Base-by-base conservation (phyloP, 2,888 invertebrate species). In the Nudaria mundana region DNA sequence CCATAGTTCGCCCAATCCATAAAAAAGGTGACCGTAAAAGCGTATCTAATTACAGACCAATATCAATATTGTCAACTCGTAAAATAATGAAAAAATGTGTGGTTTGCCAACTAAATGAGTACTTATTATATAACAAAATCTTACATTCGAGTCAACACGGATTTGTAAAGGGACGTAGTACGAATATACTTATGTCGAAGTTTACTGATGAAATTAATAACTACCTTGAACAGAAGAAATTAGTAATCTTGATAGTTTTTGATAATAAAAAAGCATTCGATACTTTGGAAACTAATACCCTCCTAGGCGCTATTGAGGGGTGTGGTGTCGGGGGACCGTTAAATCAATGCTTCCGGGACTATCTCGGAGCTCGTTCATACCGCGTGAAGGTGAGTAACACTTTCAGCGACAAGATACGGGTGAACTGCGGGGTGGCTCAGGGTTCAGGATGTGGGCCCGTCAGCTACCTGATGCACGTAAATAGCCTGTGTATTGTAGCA, bases 391-490 rank as follows among this genome's bases (percentile, higher is more conserved):
- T 32, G 23, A 14, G 8, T 2, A 8, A 32, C 1, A 23, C 23
- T 1, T 8, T 7, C 22, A 32, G 32, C 23, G 30, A 30, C 30
- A 11, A 11, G 22, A 10, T 11, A 10, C 5, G 11, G 20, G 20
- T 30, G 10, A 10, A 15, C 11, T 11, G 12, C 13, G 25, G 33
- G 4, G 15, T 33, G 6, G n/a, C 33, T 14, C 24, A 24, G 6
- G 33, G 33, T 13, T 33, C 33, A 3, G 25, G 15, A 10, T 33
- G 16, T 12, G 33, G 33, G 2, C 33, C 33, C 3, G 14, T 25
- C n/a, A 10, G 33, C 10, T 33, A 33, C n/a, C n/a, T 33, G 2
- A 24, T 33, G 25, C 33, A 25, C n/a, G 33, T 25, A 1, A 33
- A 33, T 10, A 33, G 33, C 15, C 13, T 13, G 7, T 23, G 13